Evolutionary conservation across 1,140 invertebrate genomes (phyloP).

Genomic region (Drosophila parabipectinata): DNA sequence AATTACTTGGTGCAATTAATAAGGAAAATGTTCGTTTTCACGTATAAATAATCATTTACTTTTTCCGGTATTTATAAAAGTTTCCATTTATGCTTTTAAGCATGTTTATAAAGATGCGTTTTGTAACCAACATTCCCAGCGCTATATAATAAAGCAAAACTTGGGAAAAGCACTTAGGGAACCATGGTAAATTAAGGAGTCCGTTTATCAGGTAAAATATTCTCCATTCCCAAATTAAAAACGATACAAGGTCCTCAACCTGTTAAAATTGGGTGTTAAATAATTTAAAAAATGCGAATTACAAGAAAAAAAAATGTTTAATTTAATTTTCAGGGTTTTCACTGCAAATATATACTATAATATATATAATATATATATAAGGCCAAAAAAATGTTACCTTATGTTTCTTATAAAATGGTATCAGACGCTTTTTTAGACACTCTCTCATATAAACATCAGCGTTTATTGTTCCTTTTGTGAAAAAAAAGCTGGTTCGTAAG

Average conservation of each 20-base stretch:
- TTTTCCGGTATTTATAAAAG: slow-evolving; percentile 33
- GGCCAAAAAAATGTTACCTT: no score
- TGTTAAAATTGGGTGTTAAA: slow-evolving; percentile 1
- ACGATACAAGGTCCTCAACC: background rate
- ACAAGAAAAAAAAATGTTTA: no score
- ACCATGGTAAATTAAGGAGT: background rate
- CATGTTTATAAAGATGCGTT: slow-evolving; percentile 5
- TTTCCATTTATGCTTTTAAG: slow-evolving; percentile 21
- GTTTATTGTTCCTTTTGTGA: no score
- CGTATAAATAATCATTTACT: slow-evolving; percentile 39
- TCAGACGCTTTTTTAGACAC: no score
- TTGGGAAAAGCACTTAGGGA: background rate
- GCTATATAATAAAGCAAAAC: background rate
- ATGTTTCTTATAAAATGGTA: no score
- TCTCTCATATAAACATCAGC: no score
- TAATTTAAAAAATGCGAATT: background rate
- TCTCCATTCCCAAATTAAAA: slow-evolving; percentile 11
- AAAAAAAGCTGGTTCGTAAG: no score
- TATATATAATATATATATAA: no score
- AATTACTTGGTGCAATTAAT: background rate
- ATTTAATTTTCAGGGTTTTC: no score
- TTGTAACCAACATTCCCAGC: slow-evolving; percentile 8
- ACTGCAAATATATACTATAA: no score
- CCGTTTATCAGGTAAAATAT: background rate
- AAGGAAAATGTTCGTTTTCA: background rate